A percentile compares a stretch with the other conserved stretches of the same genome.
Conservation (phyloP, 2,888 invertebrate species). For the Trichogramma evanescens region DNA sequence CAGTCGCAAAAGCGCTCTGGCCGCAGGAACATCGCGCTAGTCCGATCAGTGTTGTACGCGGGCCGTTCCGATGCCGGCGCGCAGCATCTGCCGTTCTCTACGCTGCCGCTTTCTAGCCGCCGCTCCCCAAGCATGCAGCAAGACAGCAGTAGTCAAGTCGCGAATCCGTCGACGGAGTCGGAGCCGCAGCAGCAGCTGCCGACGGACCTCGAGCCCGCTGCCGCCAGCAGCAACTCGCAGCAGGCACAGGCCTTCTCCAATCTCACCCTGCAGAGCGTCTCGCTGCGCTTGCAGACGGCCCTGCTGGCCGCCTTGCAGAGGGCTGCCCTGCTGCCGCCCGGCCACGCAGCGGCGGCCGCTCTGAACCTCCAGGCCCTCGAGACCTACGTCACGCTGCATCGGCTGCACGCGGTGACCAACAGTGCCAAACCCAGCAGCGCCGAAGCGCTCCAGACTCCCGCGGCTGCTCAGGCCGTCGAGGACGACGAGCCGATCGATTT, state of each 20-base stretch:
- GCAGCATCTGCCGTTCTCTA: not conserved
- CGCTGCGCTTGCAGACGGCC: conserved; percentile 74
- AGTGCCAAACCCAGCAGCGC: conserved; percentile 12
- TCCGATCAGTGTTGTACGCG: conserved; percentile 1
- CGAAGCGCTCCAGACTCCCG: not conserved
- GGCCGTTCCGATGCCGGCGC: conserved; percentile 20
- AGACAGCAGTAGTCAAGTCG: not conserved
- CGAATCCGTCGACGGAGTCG: conserved; percentile 3
- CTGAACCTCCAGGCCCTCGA: conserved; percentile 79
- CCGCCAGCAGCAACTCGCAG: conserved; percentile 11
- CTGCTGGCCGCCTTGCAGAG: conserved; percentile 79
- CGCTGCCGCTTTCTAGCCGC: too few species aligned
- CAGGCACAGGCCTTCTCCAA: conserved; percentile 32
- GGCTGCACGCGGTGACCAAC: conserved; percentile 55
- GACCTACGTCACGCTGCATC: conserved; percentile 76
- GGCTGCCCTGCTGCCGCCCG: conserved; percentile 73
- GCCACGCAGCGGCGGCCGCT: conserved; percentile 78
- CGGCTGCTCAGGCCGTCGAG: conserved; percentile 41
- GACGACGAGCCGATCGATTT: conserved; percentile 51
- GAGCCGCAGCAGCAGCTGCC: conserved; percentile 9
- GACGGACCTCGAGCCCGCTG: conserved; percentile 30
- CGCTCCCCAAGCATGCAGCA: not conserved
- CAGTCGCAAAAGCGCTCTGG: conserved; percentile 61
- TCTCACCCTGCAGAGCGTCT: conserved; percentile 60
- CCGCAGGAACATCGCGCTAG: conserved; percentile 54